Conservation (phyloP, 2,113 vertebrate species). For the Cygnus buccinator region DNA sequence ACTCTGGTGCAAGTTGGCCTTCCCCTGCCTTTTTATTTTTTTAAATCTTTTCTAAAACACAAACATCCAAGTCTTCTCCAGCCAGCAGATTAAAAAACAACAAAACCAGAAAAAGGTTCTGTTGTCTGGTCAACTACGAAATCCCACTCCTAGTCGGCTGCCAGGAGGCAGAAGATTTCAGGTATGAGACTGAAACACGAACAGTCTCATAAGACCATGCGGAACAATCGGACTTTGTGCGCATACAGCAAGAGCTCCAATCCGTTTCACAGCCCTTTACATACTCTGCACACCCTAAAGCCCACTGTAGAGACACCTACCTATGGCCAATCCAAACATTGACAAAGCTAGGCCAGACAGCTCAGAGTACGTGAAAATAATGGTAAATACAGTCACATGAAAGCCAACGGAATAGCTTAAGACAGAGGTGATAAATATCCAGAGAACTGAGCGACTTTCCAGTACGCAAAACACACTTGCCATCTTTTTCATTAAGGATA, state of each 20-base stretch:
- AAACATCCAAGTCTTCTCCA: background rate
- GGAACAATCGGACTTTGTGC: background rate
- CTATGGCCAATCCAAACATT: background rate
- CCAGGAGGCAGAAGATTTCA: background rate
- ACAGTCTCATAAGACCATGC: background rate
- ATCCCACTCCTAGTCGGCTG: background rate
- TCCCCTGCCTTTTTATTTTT: background rate
- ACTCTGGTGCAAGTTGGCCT: background rate
- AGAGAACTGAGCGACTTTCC: background rate
- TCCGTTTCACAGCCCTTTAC: background rate
- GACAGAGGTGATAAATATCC: background rate
- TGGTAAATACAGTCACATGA: background rate
- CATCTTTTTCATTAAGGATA: background rate
- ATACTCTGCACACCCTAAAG: accelerated
- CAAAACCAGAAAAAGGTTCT: background rate
- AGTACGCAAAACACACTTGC: background rate
- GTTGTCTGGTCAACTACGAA: background rate
- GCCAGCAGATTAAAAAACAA: background rate
- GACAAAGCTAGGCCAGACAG: background rate
- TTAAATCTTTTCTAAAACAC: background rate
- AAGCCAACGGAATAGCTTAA: background rate
- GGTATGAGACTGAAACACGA: background rate
- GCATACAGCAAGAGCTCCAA: background rate
- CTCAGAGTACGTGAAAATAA: background rate
- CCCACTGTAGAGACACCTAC: background rate